Percentiles rank a stretch among this genome's conserved stretches.
Evolutionary conservation across 2,888 invertebrate species (phyloP).

Genomic region (Toxonevra muliebris): DNA sequence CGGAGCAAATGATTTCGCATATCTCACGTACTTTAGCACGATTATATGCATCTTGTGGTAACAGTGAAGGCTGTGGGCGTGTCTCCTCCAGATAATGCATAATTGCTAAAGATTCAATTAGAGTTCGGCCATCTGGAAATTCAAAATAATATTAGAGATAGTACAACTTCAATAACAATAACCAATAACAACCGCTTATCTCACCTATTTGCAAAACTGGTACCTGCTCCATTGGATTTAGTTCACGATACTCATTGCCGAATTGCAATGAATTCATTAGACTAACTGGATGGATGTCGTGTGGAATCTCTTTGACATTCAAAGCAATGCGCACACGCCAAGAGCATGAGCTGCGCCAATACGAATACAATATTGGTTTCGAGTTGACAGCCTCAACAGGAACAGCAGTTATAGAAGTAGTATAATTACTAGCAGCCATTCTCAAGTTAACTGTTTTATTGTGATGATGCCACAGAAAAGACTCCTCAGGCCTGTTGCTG

Average conservation of each 20-base stretch:
- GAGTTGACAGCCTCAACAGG: not conserved
- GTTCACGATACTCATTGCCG: conserved; percentile 85
- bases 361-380: conserved; percentile 89
- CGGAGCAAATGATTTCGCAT: conserved; percentile 90
- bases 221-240: conserved; percentile 96
- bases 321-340: conserved; percentile 95
- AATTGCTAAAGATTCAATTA: conserved; percentile 83
- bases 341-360: conserved; percentile 94
- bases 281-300: conserved; percentile 89
- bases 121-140: conserved; percentile 73
- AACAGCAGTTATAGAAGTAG: conserved; percentile 31
- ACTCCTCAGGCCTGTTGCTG: no score
- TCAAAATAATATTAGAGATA: no score
- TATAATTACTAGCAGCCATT: conserved; percentile 48
- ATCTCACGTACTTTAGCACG: conserved; percentile 92
- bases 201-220: conserved; percentile 88
- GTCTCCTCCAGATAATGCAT: conserved; percentile 97
- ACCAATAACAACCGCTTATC: conserved; percentile 27
- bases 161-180: no score
- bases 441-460: conserved; percentile 9
- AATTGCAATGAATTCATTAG: conserved; percentile 86
- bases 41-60: conserved; percentile 89
- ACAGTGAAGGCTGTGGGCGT: conserved; percentile 81
- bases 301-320: conserved; percentile 93
- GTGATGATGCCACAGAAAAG: no score